Evolutionary conservation across 2,888 invertebrate genomes (phyloP).

Genomic region (Rotaria magnacalcarata): DNA sequence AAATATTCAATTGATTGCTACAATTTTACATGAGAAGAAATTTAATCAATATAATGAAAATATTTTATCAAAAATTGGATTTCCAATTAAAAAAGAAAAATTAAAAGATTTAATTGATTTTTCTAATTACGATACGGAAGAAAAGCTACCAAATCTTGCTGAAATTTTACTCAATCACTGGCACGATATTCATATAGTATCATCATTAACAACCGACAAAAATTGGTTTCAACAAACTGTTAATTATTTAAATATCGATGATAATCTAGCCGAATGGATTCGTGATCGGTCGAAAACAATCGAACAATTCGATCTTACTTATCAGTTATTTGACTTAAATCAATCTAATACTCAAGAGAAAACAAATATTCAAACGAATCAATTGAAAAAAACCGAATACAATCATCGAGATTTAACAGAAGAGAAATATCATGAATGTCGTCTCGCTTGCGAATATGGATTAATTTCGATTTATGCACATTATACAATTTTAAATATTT

Average conservation of each 20-base stretch:
- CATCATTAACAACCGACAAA: not conserved
- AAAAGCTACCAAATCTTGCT: not conserved
- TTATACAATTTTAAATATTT: not conserved
- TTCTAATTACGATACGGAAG: not conserved
- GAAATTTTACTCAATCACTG: too few relatives aligned
- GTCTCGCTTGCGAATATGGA: not conserved
- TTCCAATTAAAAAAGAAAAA: not conserved
- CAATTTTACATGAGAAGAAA: not conserved
- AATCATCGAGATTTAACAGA: not conserved
- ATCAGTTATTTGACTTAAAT: not conserved
- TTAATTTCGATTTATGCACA: not conserved
- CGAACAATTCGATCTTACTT: not conserved
- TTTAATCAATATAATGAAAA: not conserved
- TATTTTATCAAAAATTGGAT: not conserved
- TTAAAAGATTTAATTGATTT: not conserved
- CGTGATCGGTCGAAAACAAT: not conserved
- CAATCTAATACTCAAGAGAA: not conserved
- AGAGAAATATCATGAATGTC: not conserved
- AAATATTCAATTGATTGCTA: slow-evolving; percentile 9
- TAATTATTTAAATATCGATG: not conserved
- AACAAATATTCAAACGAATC: too few relatives aligned
- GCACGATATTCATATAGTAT: too few relatives aligned
- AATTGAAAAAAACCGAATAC: not conserved
- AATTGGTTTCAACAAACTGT: not conserved
- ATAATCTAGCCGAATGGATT: not conserved